Conservation (phyloP, 2,888 invertebrate genomes). For the Drosophila melanocephala region DNA sequence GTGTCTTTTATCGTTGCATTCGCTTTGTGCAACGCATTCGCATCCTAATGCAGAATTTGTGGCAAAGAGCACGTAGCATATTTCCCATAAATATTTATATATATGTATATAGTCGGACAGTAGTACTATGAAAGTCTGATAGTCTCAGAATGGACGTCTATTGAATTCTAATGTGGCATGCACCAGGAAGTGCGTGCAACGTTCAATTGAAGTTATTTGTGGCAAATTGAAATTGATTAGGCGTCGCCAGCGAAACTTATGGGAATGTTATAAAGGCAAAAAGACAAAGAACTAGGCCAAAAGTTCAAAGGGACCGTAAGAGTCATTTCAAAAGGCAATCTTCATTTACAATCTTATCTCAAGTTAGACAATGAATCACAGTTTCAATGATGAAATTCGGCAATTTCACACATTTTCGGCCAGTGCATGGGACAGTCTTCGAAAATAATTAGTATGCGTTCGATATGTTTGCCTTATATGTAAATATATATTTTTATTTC, state of each 20-base stretch:
- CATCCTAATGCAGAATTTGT: slow-evolving; percentile 65
- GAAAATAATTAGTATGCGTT: slow-evolving; percentile 57
- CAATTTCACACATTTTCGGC: slow-evolving; percentile 1
- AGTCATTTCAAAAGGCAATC: background rate
- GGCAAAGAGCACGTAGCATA: slow-evolving; percentile 66
- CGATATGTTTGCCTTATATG: slow-evolving; percentile 37
- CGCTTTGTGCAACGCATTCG: slow-evolving; percentile 35
- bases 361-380: slow-evolving; percentile 24
- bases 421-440: slow-evolving; percentile 47
- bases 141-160: slow-evolving; percentile 51
- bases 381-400: slow-evolving; percentile 32
- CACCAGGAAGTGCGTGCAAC: slow-evolving; percentile 78
- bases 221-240: slow-evolving; percentile 66
- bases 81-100: slow-evolving; percentile 55
- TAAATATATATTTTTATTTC: slow-evolving; percentile 4
- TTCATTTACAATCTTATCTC: slow-evolving; percentile 37
- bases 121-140: slow-evolving; percentile 9
- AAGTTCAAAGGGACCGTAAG: slow-evolving; percentile 63
- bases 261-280: slow-evolving; percentile 21
- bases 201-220: slow-evolving; percentile 71
- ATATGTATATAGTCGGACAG: background rate
- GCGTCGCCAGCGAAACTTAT: slow-evolving; percentile 24
- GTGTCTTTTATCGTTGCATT: slow-evolving; percentile 12
- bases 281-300: slow-evolving; percentile 66
- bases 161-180: slow-evolving; percentile 70